phyloP scores from a whole-genome alignment of 2,113 vertebrate species.

The Lethenteron reissneri region DNA sequence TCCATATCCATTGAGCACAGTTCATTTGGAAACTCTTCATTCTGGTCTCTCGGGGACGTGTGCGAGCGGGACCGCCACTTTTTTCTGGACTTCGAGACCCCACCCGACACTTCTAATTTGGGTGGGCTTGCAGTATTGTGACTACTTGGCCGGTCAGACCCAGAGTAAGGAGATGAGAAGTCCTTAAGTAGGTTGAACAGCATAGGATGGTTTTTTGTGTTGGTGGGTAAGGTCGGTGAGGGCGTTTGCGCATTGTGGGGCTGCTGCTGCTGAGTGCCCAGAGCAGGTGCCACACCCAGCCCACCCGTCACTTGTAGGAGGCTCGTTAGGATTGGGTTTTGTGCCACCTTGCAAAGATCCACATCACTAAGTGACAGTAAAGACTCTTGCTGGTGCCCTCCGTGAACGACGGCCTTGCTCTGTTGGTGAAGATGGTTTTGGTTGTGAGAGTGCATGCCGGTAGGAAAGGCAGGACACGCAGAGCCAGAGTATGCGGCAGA shows the following conservation, averaged over 20 bases:
- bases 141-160: conserved; percentile 58
- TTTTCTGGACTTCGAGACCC: conserved; percentile 55
- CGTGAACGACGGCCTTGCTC: no score
- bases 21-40: conserved; percentile 58
- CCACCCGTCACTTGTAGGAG: conserved; percentile 85
- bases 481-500: no score
- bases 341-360: conserved; percentile 89
- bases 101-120: conserved; percentile 14
- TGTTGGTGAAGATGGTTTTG: no score
- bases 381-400: no score
- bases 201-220: conserved; percentile 96
- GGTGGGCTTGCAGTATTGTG: conserved; percentile 33
- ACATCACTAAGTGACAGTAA: no score
- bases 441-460: no score
- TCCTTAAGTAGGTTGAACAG: conserved; percentile 97
- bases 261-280: conserved; percentile 60
- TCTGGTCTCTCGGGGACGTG: conserved; percentile 26
- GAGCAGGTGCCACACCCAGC: conserved; percentile 53
- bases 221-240: conserved; percentile 72
- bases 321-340: conserved; percentile 95
- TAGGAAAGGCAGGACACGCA: no score
- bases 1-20: conserved; percentile 26
- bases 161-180: conserved; percentile 83
- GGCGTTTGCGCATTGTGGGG: conserved; percentile 67
- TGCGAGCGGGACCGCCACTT: conserved; percentile 54